Evolutionary conservation across 2,113 vertebrate genomes (phyloP), one percentile per base, ranked within the genome.

Genomic region (Phalacrocorax carbo): DNA sequence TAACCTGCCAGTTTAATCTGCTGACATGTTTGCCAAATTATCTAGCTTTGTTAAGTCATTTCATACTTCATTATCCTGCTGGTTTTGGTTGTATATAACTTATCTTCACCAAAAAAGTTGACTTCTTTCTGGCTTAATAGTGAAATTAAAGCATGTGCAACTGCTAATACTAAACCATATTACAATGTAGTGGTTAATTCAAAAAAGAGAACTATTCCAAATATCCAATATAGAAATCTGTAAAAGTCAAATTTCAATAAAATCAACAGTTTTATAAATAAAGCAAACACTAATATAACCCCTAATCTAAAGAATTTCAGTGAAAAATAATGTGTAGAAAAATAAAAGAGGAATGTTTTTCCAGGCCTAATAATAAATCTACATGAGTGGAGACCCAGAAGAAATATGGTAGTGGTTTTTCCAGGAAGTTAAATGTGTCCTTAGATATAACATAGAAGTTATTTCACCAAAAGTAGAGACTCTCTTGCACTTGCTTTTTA

Each of bases 181-280:
- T 42, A 19, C 11, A 75, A 49, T 7, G 1, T 32, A 8, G 0
- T 25, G 5, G 6, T 21, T 54, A 42, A 26, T 34, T 78, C 1
- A 57, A 34, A 62, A 60, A 52, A 64, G 3, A 42, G 1, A 42
- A 49, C 8, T 66, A 25, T 72, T 87, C 71, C 30, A 78, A 87
- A 66, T 66, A 72, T 46, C 36, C 8, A 62, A 9, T 75, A 38
- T 9, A 62, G 14, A 69, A 34, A 81, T 23, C 14, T 38, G 6
- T 15, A 52, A 58, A 52, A 78, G 44, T 52, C 11, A 54, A 30
- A 82, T 60, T 77, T 54, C 30, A 66, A 32, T 49, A 29, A 44
- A 38, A 55, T 22, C 15, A 48, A 71, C 9, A 29, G 18, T 48
- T 65, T 78, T 72, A 68, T 75, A 78, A 48, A 36, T 22, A 58